Conservation (phyloP, 2,797 vertebrate species). For the Crenuchus spilurus region DNA sequence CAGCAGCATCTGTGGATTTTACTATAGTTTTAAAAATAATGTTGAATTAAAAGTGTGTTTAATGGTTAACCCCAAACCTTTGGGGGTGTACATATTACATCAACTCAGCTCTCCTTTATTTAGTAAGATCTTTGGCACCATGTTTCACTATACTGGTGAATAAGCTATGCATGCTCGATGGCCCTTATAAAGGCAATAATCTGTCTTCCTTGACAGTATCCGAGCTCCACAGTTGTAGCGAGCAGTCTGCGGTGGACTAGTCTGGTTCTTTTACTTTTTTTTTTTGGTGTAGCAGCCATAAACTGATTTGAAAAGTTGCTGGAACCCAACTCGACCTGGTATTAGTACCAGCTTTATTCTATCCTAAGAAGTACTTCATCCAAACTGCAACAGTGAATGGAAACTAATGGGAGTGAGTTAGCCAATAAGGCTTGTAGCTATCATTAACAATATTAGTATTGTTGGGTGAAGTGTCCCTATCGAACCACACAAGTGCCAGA, state of each 20-base stretch:
- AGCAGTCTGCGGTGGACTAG: background rate
- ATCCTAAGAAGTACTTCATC: background rate
- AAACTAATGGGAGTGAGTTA: background rate
- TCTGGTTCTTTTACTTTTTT: slow-evolving; percentile 1
- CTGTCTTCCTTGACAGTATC: slow-evolving; percentile 22
- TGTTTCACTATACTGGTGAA: slow-evolving; percentile 10
- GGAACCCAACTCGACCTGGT: background rate
- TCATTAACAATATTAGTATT: background rate
- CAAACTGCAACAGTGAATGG: background rate
- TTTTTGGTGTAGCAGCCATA: background rate
- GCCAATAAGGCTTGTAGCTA: background rate
- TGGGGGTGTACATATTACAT: too few species aligned
- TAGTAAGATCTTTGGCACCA: background rate
- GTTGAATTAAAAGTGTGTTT: too few species aligned
- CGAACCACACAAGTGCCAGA: slow-evolving; percentile 53
- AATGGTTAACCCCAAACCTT: too few species aligned
- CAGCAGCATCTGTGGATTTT: too few species aligned
- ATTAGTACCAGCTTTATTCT: slow-evolving; percentile 29
- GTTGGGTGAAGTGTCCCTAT: background rate
- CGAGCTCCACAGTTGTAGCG: slow-evolving; percentile 10
- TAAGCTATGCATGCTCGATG: slow-evolving; percentile 43
- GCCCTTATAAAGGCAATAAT: slow-evolving; percentile 4
- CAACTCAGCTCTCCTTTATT: background rate
- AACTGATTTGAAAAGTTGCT: slow-evolving; percentile 27
- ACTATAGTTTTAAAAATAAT: too few species aligned